Conservation (phyloP, 2,797 vertebrate species). For the Eurystomus glaucurus region DNA sequence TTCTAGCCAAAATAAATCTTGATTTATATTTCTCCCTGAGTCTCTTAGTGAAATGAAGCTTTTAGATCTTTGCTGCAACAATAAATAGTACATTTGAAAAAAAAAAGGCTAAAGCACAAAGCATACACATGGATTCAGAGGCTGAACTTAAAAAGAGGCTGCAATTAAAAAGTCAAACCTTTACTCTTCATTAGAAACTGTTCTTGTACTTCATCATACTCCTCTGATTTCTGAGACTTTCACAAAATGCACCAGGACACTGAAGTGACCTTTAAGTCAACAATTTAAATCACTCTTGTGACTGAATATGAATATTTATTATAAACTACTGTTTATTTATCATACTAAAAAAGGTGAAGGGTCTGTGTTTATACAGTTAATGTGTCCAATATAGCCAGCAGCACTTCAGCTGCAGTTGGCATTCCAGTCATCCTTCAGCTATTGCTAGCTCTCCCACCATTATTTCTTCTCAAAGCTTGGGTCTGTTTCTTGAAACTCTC, state of each 20-base stretch:
- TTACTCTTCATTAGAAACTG: background rate
- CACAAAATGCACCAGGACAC: background rate
- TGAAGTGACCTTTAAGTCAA: background rate
- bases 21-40: background rate
- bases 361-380: background rate
- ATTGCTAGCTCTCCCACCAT: background rate
- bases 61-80: background rate
- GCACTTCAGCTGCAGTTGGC: background rate
- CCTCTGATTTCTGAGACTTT: background rate
- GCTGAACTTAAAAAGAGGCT: background rate
- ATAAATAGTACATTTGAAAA: background rate
- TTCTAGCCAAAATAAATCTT: slow-evolving; percentile 24
- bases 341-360: background rate
- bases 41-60: background rate
- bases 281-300: background rate
- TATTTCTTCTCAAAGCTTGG: background rate
- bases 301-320: background rate
- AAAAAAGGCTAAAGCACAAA: background rate
- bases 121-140: background rate
- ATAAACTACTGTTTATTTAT: background rate
- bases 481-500: background rate
- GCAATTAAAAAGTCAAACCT: background rate
- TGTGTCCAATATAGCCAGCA: background rate
- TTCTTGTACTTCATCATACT: background rate
- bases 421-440: background rate